Conservation (phyloP, 2,888 invertebrate species). For the Synanthedon myopaeformis region DNA sequence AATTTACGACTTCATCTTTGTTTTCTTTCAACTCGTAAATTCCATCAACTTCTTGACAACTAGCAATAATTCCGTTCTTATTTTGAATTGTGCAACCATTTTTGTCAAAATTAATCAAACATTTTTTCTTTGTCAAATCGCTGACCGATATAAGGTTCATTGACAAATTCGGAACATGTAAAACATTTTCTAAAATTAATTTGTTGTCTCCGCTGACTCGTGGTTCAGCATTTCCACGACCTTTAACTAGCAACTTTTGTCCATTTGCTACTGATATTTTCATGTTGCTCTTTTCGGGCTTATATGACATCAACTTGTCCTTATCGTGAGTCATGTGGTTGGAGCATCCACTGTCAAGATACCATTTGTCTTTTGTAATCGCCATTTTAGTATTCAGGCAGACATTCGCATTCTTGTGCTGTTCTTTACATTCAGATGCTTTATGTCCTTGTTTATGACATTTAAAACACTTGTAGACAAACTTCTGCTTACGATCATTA, state of each 20-base stretch:
- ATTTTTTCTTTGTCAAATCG: not conserved
- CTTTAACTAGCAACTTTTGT: not conserved
- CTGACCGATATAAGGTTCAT: not conserved
- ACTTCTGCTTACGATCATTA: not conserved
- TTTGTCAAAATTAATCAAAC: not conserved
- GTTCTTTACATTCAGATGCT: constrained; percentile 1
- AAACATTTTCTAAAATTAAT: not conserved
- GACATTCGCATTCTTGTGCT: not conserved
- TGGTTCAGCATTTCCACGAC: not conserved
- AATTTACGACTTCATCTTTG: not conserved
- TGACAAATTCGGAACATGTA: not conserved
- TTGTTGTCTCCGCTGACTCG: too few relatives aligned
- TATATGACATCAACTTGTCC: not conserved
- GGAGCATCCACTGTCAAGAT: constrained; percentile 1
- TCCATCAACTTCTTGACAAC: not conserved
- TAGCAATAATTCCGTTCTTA: not conserved
- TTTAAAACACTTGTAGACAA: not conserved
- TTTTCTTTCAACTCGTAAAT: not conserved
- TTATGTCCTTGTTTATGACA: not conserved
- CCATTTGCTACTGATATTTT: not conserved
- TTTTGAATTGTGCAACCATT: not conserved
- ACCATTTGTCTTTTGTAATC: constrained; percentile 1
- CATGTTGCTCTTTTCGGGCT: not conserved
- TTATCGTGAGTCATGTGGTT: not conserved
- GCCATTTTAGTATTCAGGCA: constrained; percentile 1